These are phyloP conservation scores for Carassius carassius DNA, from an alignment of 2,113 vertebrate genomes.

Conservation along the genomic window DNA sequence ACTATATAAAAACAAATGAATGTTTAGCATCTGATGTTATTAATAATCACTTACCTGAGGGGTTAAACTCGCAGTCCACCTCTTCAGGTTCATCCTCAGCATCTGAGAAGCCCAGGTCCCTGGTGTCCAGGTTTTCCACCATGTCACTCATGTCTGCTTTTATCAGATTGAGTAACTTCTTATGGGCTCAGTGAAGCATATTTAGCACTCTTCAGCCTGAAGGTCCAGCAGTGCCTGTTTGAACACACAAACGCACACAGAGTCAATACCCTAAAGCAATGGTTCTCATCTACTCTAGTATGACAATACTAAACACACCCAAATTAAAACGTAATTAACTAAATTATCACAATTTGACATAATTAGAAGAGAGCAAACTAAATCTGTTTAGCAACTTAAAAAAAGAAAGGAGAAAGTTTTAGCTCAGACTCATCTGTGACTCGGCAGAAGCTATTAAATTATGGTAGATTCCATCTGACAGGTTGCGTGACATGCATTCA, in stretches of 20 bases:
- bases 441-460: background rate
- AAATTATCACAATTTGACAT: background rate
- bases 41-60: background rate
- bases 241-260: constrained; percentile 12
- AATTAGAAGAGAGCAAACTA: background rate
- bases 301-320: background rate
- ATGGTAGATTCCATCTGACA: background rate
- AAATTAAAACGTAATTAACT: background rate
- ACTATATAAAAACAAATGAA: background rate
- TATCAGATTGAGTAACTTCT: constrained; percentile 76
- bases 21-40: background rate
- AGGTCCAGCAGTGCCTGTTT: constrained; percentile 66
- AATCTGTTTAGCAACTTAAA: background rate
- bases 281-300: background rate
- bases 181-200: constrained; percentile 75
- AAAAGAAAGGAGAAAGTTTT: background rate
- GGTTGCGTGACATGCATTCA: background rate
- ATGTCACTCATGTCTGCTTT: constrained; percentile 86
- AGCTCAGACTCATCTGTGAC: background rate
- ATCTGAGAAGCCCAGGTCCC: constrained; percentile 81
- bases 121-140: constrained; percentile 89
- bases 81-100: constrained; percentile 83
- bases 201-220: constrained; percentile 49
- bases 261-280: background rate
- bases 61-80: constrained; percentile 73